Conservation (phyloP, 92 coral and sea anemone genomes). For the Galaxea fascicularis region DNA sequence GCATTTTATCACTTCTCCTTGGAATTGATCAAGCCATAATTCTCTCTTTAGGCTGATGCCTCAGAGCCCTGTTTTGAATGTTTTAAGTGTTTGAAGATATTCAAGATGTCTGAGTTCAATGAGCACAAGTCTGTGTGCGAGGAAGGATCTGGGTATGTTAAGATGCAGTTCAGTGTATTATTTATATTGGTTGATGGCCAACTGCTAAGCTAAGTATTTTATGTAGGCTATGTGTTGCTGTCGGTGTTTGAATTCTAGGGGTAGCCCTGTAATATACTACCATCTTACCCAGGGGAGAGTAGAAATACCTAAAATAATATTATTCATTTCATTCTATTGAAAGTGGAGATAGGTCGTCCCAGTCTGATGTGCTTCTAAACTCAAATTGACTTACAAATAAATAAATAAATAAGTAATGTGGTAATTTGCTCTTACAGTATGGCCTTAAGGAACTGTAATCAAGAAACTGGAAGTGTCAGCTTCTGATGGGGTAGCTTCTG, state of each 20-base stretch:
- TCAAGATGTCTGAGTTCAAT: constrained; percentile 46
- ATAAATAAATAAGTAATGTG: not conserved
- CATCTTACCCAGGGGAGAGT: constrained; percentile 9
- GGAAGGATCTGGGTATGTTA: constrained; percentile 19
- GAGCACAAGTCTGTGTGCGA: constrained; percentile 31
- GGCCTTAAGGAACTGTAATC: constrained; percentile 25
- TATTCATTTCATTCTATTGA: constrained; percentile 15
- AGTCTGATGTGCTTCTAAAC: constrained; percentile 5
- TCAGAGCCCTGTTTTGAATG: constrained; percentile 36
- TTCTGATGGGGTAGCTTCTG: constrained; percentile 13
- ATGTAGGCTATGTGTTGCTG: not conserved
- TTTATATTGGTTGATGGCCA: constrained; percentile 1
- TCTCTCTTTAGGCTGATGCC: constrained; percentile 29
- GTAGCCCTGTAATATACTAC: not conserved
- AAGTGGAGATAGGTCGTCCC: constrained; percentile 10
- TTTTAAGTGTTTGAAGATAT: constrained; percentile 17
- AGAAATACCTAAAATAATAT: constrained; percentile 15
- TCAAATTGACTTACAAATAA: constrained; percentile 7
- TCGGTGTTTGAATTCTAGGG: not conserved
- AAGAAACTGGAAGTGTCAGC: constrained; percentile 12
- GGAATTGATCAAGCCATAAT: constrained; percentile 7
- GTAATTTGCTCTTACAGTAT: constrained; percentile 14
- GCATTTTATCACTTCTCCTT: constrained; percentile 2
- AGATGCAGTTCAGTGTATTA: constrained; percentile 6
- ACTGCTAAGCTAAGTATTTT: not conserved